Evolutionary conservation across 2,113 vertebrate species (phyloP).

Genomic region (Artemisiospiza belli): DNA sequence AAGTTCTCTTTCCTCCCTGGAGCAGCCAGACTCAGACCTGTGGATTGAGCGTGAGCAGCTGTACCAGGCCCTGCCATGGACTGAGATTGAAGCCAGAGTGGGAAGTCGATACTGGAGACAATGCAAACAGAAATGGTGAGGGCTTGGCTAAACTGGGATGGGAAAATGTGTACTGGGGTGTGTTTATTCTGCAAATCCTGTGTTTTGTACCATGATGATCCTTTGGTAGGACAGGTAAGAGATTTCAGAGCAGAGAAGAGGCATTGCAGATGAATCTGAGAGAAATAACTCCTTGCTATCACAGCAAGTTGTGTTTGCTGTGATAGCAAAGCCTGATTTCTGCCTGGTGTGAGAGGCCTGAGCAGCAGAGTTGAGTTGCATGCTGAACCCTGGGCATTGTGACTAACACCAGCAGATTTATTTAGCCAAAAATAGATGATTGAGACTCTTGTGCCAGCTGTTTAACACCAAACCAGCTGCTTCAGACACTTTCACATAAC

Average conservation of each 20-base stretch:
- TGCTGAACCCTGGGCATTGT: neutral
- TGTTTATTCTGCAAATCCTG: neutral
- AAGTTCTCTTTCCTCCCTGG: neutral
- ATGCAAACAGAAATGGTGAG: conserved; percentile 81
- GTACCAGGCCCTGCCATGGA: conserved; percentile 69
- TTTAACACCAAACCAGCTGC: neutral
- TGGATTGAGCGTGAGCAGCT: conserved; percentile 57
- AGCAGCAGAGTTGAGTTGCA: neutral
- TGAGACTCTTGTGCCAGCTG: neutral
- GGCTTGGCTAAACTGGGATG: neutral
- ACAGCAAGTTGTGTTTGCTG: neutral
- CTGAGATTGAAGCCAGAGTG: conserved; percentile 72
- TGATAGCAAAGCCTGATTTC: neutral
- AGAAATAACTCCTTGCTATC: neutral
- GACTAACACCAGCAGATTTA: neutral
- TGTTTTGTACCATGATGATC: neutral
- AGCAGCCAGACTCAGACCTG: neutral
- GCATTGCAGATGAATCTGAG: neutral
- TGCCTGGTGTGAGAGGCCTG: neutral
- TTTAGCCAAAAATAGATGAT: neutral
- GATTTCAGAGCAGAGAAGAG: neutral
- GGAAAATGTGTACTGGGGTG: neutral
- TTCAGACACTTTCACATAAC: neutral
- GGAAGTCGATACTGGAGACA: conserved; percentile 76
- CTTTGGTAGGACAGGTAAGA: neutral